phyloP scores from a whole-genome alignment of 2,797 vertebrate species.

The Dendrocincla tyrannina region DNA sequence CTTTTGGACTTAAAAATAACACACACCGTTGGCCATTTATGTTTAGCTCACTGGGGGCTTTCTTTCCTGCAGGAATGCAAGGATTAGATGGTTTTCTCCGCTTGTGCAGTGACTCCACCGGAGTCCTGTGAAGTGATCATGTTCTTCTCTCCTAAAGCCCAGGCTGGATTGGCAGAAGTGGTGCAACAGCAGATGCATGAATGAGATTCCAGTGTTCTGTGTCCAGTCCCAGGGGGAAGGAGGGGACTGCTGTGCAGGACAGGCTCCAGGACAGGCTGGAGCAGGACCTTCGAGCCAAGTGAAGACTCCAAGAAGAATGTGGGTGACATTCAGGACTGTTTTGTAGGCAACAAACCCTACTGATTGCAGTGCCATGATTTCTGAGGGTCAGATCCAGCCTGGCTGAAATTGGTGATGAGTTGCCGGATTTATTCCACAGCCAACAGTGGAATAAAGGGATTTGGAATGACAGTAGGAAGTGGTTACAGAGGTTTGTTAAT shows the following conservation, averaged over 20 bases:
- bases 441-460: background rate
- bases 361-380: background rate
- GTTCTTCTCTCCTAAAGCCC: slow-evolving; percentile 40
- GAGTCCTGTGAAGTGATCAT: background rate
- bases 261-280: accelerated
- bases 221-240: accelerated
- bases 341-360: background rate
- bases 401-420: accelerated
- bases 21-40: slow-evolving; percentile 32
- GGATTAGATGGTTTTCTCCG: slow-evolving; percentile 39
- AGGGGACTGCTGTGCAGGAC: background rate
- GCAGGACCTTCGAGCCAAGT: accelerated
- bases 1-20: slow-evolving; percentile 64
- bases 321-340: background rate
- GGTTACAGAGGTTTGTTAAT: background rate
- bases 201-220: background rate
- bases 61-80: slow-evolving; percentile 55
- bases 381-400: background rate
- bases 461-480: background rate
- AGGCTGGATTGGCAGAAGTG: slow-evolving; percentile 2
- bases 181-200: slow-evolving; percentile 47
- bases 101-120: background rate
- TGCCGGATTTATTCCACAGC: background rate
- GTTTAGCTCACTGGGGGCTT: slow-evolving; percentile 43
- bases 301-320: background rate